These are phyloP conservation scores for Theocolax elegans DNA, from an alignment of 1,140 invertebrate species.

Conservation along the genomic window DNA sequence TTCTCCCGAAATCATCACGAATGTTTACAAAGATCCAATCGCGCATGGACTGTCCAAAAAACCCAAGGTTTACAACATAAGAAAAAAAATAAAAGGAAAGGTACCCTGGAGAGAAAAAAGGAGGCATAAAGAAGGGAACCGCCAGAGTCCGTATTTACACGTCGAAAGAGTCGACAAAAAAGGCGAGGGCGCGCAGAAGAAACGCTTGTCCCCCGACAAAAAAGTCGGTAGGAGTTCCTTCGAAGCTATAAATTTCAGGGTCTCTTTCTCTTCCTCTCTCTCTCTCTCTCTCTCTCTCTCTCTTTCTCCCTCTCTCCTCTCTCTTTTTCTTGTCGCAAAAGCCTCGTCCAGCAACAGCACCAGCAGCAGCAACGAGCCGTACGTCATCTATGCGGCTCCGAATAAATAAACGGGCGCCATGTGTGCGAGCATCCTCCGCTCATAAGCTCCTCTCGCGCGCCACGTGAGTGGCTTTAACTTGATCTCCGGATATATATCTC, in stretches of 20 bases:
- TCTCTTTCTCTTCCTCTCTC: too few relatives aligned
- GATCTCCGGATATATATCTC: slow-evolving; percentile 25
- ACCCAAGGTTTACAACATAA: background rate
- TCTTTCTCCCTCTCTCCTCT: too few relatives aligned
- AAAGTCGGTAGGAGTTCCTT: slow-evolving; percentile 24
- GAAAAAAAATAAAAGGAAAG: background rate
- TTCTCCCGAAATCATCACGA: slow-evolving; percentile 1
- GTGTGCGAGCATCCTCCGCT: background rate
- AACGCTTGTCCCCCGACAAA: slow-evolving; percentile 18
- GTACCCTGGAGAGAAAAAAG: background rate
- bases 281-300: too few relatives aligned
- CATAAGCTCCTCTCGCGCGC: slow-evolving; percentile 26
- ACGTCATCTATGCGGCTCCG: slow-evolving; percentile 57
- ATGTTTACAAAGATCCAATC: slow-evolving; percentile 14
- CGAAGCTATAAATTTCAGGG: slow-evolving; percentile 27
- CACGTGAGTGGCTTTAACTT: slow-evolving; percentile 28
- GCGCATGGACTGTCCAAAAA: background rate
- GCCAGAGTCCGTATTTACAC: slow-evolving; percentile 12
- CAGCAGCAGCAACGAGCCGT: slow-evolving; percentile 56
- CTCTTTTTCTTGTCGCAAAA: too few relatives aligned
- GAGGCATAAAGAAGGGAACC: background rate
- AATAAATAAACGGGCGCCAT: slow-evolving; percentile 58
- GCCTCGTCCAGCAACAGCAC: slow-evolving; percentile 12
- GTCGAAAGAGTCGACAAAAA: background rate
- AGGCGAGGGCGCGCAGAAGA: background rate